Percentiles rank a stretch among this genome's conserved stretches.
Evolutionary conservation across 2,888 invertebrate genomes (phyloP).

Genomic region (Chorisops tibialis): DNA sequence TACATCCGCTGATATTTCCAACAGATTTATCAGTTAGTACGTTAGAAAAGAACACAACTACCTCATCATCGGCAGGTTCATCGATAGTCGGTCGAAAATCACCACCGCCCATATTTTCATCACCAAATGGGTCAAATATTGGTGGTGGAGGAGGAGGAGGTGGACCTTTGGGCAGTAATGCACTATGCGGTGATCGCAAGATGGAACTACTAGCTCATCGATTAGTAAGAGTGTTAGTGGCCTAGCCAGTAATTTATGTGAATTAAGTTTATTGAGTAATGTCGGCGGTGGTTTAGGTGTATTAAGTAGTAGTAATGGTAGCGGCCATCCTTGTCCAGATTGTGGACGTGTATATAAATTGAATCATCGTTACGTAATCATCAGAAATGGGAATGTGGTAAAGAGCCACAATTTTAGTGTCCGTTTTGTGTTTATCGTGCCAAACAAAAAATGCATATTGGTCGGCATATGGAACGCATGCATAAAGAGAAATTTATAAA

Average conservation of each 20-base stretch:
- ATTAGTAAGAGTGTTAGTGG: constrained; percentile 23
- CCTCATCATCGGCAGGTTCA: constrained; percentile 38
- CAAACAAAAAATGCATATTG: constrained; percentile 82
- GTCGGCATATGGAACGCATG: constrained; percentile 78
- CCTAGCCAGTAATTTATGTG: constrained; percentile 22
- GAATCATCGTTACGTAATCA: constrained; percentile 80
- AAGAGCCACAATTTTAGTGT: constrained; percentile 80
- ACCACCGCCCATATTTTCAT: constrained; percentile 36
- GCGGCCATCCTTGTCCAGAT: constrained; percentile 72
- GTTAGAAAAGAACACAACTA: constrained; percentile 43
- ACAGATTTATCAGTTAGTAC: constrained; percentile 48
- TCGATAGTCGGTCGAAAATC: constrained; percentile 40
- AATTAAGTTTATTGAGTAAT: constrained; percentile 29
- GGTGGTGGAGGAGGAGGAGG: constrained; percentile 28
- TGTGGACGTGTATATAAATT: constrained; percentile 83
- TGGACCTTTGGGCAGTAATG: constrained; percentile 41
- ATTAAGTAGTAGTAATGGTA: constrained; percentile 46
- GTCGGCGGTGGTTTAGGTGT: constrained; percentile 33
- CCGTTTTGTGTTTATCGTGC: constrained; percentile 80
- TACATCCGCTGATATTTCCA: constrained; percentile 50
- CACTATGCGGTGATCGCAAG: constrained; percentile 36
- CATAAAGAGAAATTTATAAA: constrained; percentile 63
- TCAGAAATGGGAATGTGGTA: constrained; percentile 83
- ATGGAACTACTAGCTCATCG: constrained; percentile 22
- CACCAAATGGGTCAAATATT: constrained; percentile 32